Evolutionary conservation across 2,113 vertebrate species (phyloP).

Genomic region (Microtus richardsoni): DNA sequence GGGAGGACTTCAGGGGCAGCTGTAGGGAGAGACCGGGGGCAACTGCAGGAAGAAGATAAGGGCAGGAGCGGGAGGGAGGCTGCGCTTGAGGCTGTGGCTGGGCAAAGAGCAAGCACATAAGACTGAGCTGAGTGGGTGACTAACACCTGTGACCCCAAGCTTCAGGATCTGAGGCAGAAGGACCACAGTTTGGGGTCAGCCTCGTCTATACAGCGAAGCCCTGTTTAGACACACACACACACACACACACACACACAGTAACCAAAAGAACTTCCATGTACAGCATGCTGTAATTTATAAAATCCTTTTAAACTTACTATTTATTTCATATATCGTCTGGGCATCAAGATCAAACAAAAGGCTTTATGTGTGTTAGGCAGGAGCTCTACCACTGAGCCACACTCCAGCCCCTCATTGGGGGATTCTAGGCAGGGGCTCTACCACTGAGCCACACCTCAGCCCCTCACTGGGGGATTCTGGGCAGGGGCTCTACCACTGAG

Average conservation of each 20-base stretch:
- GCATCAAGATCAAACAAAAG: not conserved
- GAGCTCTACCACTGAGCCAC: not conserved
- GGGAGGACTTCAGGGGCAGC: not conserved
- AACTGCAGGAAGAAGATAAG: not conserved
- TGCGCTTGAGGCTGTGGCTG: not conserved
- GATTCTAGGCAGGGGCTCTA: not conserved
- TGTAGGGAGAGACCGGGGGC: not conserved
- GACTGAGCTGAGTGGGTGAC: not conserved
- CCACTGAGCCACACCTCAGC: not conserved
- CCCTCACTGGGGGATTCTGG: not conserved
- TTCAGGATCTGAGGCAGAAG: not conserved
- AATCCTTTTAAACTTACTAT: not conserved
- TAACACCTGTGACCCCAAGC: not conserved
- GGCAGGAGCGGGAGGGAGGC: not conserved
- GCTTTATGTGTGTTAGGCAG: not conserved
- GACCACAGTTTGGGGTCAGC: not conserved
- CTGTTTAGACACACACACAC: not conserved
- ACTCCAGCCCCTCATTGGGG: not conserved
- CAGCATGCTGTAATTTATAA: not conserved
- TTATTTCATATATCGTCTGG: not conserved
- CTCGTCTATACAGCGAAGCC: not conserved
- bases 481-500: not conserved
- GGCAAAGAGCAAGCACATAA: not conserved
- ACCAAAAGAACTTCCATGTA: not conserved
- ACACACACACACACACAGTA: not conserved